Evolutionary conservation across 2,888 invertebrate genomes (phyloP).

Genomic region (Lathronympha strigana): DNA sequence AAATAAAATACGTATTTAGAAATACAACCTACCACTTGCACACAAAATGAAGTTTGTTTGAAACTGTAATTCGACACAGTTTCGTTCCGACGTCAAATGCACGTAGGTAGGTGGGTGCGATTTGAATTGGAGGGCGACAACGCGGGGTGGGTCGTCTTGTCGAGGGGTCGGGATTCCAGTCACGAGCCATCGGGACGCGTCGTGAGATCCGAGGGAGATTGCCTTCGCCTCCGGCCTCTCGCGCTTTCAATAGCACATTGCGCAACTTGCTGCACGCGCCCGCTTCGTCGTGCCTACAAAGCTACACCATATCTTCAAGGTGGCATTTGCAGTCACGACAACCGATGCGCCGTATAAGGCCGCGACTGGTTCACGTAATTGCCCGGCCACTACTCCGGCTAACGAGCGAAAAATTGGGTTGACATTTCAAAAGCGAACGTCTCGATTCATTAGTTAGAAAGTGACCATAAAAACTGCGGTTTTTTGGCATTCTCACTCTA

Average conservation of each 20-base stretch:
- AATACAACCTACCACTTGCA: background rate
- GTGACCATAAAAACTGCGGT: slow-evolving; percentile 50
- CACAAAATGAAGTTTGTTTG: slow-evolving; percentile 3
- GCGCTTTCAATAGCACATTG: slow-evolving; percentile 74
- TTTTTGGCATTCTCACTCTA: slow-evolving; percentile 49
- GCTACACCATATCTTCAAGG: slow-evolving; percentile 66
- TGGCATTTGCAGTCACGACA: slow-evolving; percentile 68
- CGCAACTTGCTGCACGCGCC: slow-evolving; percentile 75
- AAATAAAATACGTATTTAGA: background rate
- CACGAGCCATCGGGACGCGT: slow-evolving; percentile 65
- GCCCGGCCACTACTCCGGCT: slow-evolving; percentile 45
- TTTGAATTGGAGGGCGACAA: slow-evolving; percentile 32
- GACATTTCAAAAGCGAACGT: slow-evolving; percentile 57
- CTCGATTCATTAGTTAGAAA: slow-evolving; percentile 47
- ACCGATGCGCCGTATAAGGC: slow-evolving; percentile 52
- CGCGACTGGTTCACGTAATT: slow-evolving; percentile 49
- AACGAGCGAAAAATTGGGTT: slow-evolving; percentile 53
- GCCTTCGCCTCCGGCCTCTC: slow-evolving; percentile 52
- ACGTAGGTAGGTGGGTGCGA: slow-evolving; percentile 25
- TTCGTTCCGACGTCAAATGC: slow-evolving; percentile 10
- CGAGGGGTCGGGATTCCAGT: slow-evolving; percentile 61
- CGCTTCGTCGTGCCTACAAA: slow-evolving; percentile 61
- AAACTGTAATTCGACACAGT: slow-evolving; percentile 13
- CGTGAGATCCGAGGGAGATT: slow-evolving; percentile 73
- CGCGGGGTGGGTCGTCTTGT: slow-evolving; percentile 44